Percentiles rank a stretch among this genome's conserved stretches.
These are phyloP conservation scores for Neoitamus cyanurus DNA, from an alignment of 2,888 invertebrate genomes.

Conservation along the genomic window DNA sequence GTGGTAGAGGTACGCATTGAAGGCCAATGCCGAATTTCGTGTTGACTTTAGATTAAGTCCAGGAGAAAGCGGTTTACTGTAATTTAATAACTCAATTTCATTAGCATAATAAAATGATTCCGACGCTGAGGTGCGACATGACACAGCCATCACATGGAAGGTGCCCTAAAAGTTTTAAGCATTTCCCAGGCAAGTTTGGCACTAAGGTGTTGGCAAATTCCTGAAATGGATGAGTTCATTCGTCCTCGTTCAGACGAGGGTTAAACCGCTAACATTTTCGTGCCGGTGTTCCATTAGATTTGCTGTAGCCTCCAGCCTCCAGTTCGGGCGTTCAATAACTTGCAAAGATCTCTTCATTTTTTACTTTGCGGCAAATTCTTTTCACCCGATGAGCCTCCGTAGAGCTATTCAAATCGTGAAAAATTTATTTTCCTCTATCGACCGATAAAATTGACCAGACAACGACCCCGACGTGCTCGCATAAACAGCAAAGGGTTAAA, in stretches of 20 bases:
- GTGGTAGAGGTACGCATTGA: not conserved
- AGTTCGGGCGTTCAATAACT: not conserved
- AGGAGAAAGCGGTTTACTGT: not conserved
- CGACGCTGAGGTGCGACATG: not conserved
- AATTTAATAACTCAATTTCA: conserved; percentile 28
- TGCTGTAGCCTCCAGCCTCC: not conserved
- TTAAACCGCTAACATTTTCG: not conserved
- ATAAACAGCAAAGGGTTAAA: conserved; percentile 29
- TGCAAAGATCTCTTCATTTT: not conserved
- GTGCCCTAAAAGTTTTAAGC: not conserved
- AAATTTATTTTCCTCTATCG: conserved; percentile 2
- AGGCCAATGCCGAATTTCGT: not conserved
- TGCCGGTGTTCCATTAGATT: not conserved
- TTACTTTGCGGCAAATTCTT: not conserved
- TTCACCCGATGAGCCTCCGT: not conserved
- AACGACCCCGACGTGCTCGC: conserved; percentile 19
- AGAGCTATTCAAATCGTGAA: not conserved
- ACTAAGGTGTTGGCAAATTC: not conserved
- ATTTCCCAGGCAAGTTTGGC: not conserved
- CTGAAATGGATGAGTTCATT: not conserved
- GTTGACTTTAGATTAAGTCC: not conserved
- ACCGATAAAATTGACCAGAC: conserved; percentile 34
- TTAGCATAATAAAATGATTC: conserved; percentile 29
- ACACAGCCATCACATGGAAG: not conserved
- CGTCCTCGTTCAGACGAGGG: not conserved